A percentile compares a stretch with the other conserved stretches of the same genome.
phyloP scores from a whole-genome alignment of 2,888 invertebrate species.

The Tribolium freemani region DNA sequence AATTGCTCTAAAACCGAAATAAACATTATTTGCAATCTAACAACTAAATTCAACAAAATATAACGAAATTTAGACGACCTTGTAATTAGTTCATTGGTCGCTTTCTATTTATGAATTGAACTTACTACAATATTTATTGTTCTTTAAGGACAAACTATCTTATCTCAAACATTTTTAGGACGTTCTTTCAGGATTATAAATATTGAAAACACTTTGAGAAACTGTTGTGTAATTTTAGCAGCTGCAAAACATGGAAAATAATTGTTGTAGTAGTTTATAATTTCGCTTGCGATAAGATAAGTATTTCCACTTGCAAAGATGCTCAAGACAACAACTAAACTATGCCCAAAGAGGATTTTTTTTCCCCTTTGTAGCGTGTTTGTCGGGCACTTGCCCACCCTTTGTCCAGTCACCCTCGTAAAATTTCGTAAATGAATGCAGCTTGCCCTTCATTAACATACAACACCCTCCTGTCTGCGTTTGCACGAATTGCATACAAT shows the following conservation, averaged over 20 bases:
- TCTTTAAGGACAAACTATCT: too few relatives aligned
- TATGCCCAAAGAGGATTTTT: too few relatives aligned
- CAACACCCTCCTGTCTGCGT: conserved; percentile 11
- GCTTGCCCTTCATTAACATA: conserved; percentile 36
- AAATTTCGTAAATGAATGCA: too few relatives aligned
- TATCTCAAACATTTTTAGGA: too few relatives aligned
- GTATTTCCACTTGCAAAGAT: background rate
- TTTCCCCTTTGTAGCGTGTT: too few relatives aligned
- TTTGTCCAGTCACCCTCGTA: conserved; percentile 9
- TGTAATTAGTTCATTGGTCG: conserved; percentile 1
- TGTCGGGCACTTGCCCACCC: conserved; percentile 5
- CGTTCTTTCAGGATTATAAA: too few relatives aligned
- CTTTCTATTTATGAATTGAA: background rate
- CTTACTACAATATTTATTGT: too few relatives aligned
- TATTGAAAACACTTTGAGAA: too few relatives aligned
- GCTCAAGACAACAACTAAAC: too few relatives aligned
- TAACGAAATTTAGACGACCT: background rate
- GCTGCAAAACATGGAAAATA: background rate
- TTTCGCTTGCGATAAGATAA: background rate
- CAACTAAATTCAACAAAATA: background rate
- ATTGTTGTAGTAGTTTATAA: background rate
- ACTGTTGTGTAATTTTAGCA: background rate
- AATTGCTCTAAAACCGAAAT: background rate
- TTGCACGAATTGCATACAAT: background rate
- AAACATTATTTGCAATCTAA: background rate